Evolutionary conservation across 1,140 invertebrate genomes (phyloP).

Genomic region (Apis dorsata): DNA sequence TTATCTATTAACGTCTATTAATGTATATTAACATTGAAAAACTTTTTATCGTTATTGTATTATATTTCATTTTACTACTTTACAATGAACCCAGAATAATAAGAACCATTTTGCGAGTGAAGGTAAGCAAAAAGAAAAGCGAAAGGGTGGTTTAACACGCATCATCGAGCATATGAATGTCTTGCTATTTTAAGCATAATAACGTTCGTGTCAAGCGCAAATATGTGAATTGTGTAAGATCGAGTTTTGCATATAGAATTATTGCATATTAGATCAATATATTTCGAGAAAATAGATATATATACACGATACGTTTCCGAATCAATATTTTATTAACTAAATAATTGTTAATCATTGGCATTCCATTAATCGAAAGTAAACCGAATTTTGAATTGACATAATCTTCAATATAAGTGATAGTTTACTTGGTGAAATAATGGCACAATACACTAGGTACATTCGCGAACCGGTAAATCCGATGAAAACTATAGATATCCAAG

Average conservation of each 20-base stretch:
- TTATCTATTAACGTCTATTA: neutral
- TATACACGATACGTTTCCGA: neutral
- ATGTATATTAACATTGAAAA: neutral
- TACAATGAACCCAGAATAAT: slow-evolving; percentile 42
- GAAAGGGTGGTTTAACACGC: slow-evolving; percentile 65
- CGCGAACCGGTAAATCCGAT: neutral
- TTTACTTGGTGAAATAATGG: neutral
- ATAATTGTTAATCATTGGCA: neutral
- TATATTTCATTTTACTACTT: slow-evolving; percentile 14
- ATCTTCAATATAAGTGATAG: neutral
- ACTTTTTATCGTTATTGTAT: slow-evolving; percentile 4
- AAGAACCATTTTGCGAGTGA: slow-evolving; percentile 39
- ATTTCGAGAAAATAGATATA: neutral
- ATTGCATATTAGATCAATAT: slow-evolving; percentile 9
- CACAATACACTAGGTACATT: neutral
- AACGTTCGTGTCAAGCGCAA: slow-evolving; percentile 26
- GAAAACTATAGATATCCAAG: neutral
- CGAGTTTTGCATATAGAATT: slow-evolving; percentile 18
- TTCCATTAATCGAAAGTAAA: slow-evolving; percentile 4
- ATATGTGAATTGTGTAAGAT: slow-evolving; percentile 31
- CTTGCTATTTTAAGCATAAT: slow-evolving; percentile 17
- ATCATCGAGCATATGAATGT: slow-evolving; percentile 37
- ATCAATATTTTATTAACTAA: neutral
- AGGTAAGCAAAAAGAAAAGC: slow-evolving; percentile 60
- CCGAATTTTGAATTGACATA: neutral